Evolutionary conservation across 2,113 vertebrate species (phyloP), one percentile per base, ranked within the genome.

Genomic region (Phaethon lepturus): DNA sequence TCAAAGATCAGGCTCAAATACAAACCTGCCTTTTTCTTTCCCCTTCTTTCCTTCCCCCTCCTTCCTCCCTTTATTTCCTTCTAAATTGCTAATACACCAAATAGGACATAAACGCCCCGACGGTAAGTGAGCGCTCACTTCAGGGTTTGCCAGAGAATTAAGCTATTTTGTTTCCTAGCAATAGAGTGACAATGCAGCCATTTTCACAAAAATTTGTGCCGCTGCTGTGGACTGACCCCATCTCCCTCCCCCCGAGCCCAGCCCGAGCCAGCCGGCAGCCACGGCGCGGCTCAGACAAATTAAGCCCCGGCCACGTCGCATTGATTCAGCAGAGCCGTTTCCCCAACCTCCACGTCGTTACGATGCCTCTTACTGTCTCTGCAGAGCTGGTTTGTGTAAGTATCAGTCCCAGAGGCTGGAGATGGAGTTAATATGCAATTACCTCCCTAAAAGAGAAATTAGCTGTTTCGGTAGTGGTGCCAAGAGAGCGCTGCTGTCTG

Each of bases 211-310:
- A 60, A 31, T 29, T 6, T 33, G 7, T 40, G 20, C 24, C 1
- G 2, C 17, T 44, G 56, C 52, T 63, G 13, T 9, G 23, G n/a
- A 10, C 49, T 64, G 25, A 88, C 26, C 31, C 38, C 13, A 2
- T 38, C 19, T 74, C 17, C 10, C 8, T 52, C n/a, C 10, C 9
- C 13, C 6, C 35, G 67, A 80, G 38, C 17, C 20, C 31, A 79
- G 38, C 29, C 40, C 0, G 0, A 26, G 11, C 35, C 84, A 84
- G 56, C 52, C 50, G 63, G 74, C 68, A 85, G 35, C 26, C 62
- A 49, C 24, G 40, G 58, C 2, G 2, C 1, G 0, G 49, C 44
- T 59, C 58, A 13, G 33, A 23, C 15, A 45, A 52, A 44, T 3
- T 5, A n/a, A 88, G 50, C 28, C 38, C 25, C 8, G 29, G 45